A percentile compares a stretch with the other conserved stretches of the same genome.
Evolutionary conservation across 2,888 invertebrate species (phyloP).

Genomic region (Uropetala carovei): DNA sequence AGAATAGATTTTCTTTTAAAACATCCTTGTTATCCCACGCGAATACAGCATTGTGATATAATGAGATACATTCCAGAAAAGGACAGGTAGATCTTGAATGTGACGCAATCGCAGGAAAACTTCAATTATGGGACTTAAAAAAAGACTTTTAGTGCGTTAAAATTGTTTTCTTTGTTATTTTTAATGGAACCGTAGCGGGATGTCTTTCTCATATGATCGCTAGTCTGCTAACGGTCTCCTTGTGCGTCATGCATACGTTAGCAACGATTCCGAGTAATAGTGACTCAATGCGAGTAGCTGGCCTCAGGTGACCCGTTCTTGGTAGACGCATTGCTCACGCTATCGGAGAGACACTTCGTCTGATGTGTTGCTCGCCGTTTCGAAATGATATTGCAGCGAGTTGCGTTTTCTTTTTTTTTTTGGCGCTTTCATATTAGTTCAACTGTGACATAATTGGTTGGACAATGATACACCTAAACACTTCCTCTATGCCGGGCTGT

Average conservation of each 20-base stretch:
- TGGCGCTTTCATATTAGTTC: neutral
- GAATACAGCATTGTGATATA: neutral
- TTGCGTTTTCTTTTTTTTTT: neutral
- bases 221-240: neutral
- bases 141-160: neutral
- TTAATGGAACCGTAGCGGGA: no score
- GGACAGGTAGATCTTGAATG: neutral
- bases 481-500: neutral
- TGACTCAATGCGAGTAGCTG: slow-evolving; percentile 24
- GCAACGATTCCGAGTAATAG: slow-evolving; percentile 4
- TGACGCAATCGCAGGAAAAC: neutral
- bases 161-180: neutral
- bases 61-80: neutral
- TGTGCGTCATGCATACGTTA: slow-evolving; percentile 17
- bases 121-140: neutral
- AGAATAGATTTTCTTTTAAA: neutral
- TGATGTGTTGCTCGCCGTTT: neutral
- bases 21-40: neutral
- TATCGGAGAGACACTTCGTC: neutral
- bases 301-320: slow-evolving; percentile 15
- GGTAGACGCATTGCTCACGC: neutral
- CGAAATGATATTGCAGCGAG: neutral
- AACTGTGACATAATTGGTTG: neutral
- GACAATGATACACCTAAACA: neutral
- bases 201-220: neutral